Evolutionary conservation across 2,797 vertebrate genomes (phyloP), one percentile per base, ranked within the genome.

Genomic region (Carcharodon carcharias): DNA sequence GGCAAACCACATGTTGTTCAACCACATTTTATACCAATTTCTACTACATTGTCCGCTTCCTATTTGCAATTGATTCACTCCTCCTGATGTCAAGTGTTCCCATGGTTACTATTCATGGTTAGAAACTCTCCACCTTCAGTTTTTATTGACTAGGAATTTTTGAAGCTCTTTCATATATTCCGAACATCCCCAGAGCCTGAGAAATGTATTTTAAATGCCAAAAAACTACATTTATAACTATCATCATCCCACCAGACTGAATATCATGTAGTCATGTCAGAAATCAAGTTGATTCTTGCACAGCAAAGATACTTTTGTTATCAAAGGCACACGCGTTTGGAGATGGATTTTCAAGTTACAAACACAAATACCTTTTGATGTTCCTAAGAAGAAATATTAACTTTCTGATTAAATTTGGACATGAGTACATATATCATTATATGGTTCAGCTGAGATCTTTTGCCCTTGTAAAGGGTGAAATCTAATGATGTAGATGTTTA

Each of bases 61-160:
- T 40, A 93, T 65, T 23, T 63, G 35, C 91, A 93, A 93, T 93
- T 93, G 91, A 93, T 93, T 65, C 63, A 26, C 91, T 65, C n/a
- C 91, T 93, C n/a, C 91, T 93, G 91, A 67, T 93, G 91, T 93
- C 91, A 93, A 93, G 91, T 93, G 91, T 93, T 93, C 91, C 91
- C 91, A 93, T 93, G 91, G 91, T 93, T 93, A 93, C 91, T n/a
- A 93, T 63, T 93, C 91, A 65, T 93, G 61, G n/a, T 93, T 93
- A 45, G 91, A 93, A 93, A 28, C 40, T 65, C 89, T 92, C 91
- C 91, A 93, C 61, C 91, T 93, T 63, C 91, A 65, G n/a, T 67
- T 67, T 93, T 65, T 93, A 93, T 93, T 67, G 91, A 67, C 91
- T 23, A 40, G 91, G n/a, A 93, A 93, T 67, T 93, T 63, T 65